Base-by-base conservation (phyloP, 2,888 invertebrate genomes). In the Rhodophaea formosa region DNA sequence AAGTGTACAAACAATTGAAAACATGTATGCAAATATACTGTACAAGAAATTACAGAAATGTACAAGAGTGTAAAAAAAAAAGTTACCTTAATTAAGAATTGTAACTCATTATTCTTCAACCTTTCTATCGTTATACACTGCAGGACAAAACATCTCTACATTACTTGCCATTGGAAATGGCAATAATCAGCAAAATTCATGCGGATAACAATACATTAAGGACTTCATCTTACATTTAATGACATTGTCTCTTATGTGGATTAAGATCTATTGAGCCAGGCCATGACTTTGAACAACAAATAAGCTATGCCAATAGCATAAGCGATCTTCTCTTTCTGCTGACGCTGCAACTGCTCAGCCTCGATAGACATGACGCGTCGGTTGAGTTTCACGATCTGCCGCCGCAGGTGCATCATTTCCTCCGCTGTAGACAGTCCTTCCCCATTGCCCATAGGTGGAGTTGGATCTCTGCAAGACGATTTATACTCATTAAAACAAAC, bases 341-440 rank as follows among this genome's bases (percentile, higher is more conserved):
- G 94, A 60, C 97, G 93, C 75, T 96, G 95, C 68, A 95, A 91
- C 77, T 96, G 95, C 72, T 97, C 97, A 62, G 97, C 93, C 86
- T 98, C 98, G 63, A 98, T 93, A 7, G 95, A 94, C 91, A 97
- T 94, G 8, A 98, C 95, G 16, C 98, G 94, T 52, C 97, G 93
- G 80, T 97, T 97, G 64, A 98, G 82, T 80, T 97, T 97, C 17
- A 96, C 96, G 74, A 98, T 93, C 86, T 97, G 97, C 53, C 96
- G 93, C 62, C 97, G 93, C 71, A 97, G 92, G 85, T 97, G 96
- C 47, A 96, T 92, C 58, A 97, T 92, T 86, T 97, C 97, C 84
- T 97, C 97, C 44, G 93, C 91, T 62, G 95, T 92, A 8, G 95
- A 94, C 62, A 95, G 88, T 58, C 94, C 92, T 74, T 96, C 96